These are phyloP conservation scores for Drosophila sproati DNA, from an alignment of 1,140 invertebrate genomes.

Conservation along the genomic window DNA sequence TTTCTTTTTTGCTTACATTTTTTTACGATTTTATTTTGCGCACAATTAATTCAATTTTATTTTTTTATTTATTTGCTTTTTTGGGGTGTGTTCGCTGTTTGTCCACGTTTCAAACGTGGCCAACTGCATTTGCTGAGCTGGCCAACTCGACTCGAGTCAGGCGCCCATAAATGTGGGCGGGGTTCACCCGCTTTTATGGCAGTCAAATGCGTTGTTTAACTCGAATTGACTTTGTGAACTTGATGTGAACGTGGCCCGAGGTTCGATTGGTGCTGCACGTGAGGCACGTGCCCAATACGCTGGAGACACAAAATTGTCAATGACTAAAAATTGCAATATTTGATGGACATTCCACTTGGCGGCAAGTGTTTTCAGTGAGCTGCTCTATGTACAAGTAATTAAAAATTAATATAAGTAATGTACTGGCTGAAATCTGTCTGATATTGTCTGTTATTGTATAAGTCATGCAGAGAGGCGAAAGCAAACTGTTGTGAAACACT, in stretches of 20 bases:
- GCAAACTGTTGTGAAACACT: not conserved
- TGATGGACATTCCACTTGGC: not conserved
- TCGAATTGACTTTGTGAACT: constrained; percentile 80
- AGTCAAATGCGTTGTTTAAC: constrained; percentile 79
- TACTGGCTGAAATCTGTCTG: too few relatives aligned
- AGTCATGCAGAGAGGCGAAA: too few relatives aligned
- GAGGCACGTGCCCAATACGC: constrained; percentile 31
- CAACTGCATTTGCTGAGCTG: constrained; percentile 47
- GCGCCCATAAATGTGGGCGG: constrained; percentile 56
- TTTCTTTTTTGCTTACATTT: too few relatives aligned
- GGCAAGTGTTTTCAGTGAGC: too few relatives aligned
- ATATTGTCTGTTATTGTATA: too few relatives aligned
- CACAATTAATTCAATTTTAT: constrained; percentile 70
- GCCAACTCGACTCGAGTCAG: constrained; percentile 33
- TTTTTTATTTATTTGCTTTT: constrained; percentile 65
- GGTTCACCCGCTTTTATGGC: constrained; percentile 61
- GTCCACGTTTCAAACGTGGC: constrained; percentile 52
- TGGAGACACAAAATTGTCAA: constrained; percentile 13
- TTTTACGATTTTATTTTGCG: constrained; percentile 27
- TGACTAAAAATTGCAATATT: constrained; percentile 1
- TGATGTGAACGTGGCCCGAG: constrained; percentile 58
- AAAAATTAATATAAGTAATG: too few relatives aligned
- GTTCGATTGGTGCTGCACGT: constrained; percentile 6
- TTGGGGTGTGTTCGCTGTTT: constrained; percentile 60
- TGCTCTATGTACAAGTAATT: too few relatives aligned